Base-by-base conservation (phyloP, 2,113 vertebrate species). In the Formicarius rufipectus region DNA sequence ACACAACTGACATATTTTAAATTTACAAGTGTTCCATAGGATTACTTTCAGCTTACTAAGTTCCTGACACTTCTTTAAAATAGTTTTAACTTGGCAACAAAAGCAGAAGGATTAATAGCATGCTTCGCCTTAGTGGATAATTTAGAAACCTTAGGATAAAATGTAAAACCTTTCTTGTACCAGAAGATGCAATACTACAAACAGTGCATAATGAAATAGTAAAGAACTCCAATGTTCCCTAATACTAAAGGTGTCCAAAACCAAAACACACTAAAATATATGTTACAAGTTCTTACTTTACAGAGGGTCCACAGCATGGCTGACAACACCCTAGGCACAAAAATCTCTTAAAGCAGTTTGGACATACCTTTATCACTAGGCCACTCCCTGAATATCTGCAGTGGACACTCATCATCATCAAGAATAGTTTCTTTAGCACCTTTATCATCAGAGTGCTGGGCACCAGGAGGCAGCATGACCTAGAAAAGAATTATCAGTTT, bases 371-470 rank as follows among this genome's bases (percentile, higher is more conserved):
- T 98, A 96, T 99, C 99, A 73, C 98, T 98, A 62, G 99, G 99
- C 99, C 99, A 99, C 68, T 99, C 99, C 96, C 99, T 98, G 98
- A 99, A 99, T 98, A 99, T 99, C 84, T 99, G 99, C 92, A 99
- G 97, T 15, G 99, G 99, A 94, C 99, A 99, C 90, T 99, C 99
- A 2, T 97, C 92, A 71, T 99, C 99, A 33, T 99, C 99, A 59
- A 99, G 98, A 89, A 99, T 98, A 30, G 82, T 96, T 86, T 99
- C 99, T 93, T 99, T 99, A 75, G 98, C 98, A 50, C 98, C 98
- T 96, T 98, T 99, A 47, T 99, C 99, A 42, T 99, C 99, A n/a
- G 97, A 98, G 75, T 99, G 99, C 97, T 99, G 98, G 84, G 97
- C 95, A 89, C 98, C 98, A 85, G 98, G 98, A 84, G 98, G 98